Base-by-base conservation (phyloP, 2,888 invertebrate genomes). In the Drosophila pegasa region DNA sequence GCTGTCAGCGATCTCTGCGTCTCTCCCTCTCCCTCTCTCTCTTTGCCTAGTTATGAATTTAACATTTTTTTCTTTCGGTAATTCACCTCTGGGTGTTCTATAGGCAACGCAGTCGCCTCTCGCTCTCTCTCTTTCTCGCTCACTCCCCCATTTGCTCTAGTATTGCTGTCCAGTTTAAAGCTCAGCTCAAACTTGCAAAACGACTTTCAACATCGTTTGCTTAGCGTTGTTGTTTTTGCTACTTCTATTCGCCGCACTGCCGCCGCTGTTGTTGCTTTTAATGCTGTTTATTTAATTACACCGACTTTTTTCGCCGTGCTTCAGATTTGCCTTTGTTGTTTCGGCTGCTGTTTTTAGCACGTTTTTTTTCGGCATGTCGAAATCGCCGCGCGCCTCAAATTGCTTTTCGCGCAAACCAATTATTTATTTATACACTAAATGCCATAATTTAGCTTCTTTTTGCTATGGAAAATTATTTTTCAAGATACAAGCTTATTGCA, bases 181-280 rank as follows among this genome's bases (percentile, higher is more conserved):
- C 66, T 67, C 8, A 58, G 71, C 65, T 80, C 64, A 78, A 90
- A 91, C 90, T 88, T 80, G 90, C 88, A 84, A 91, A 91, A 90
- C 90, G 90, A 90, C 90, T 90, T 90, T 90, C 91, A 89, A 90
- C 90, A 91, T 89, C 79, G 71, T 79, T 81, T 52, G 60, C 76
- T 48, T 35, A 20, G 2, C 54, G 40, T 62, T 64, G 52, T 82
- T 71, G 51, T 48, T 57, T 60, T 57, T 63, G 31, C 55, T 50
- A 16, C 45, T 64, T 37, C 56, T 57, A 29, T 66, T 63, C 37
- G 27, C 54, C 48, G 47, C 59, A 63, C 31, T 57, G 57, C 51
- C 51, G 45, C 29, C 51, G 20, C 51, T 47, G 43, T 51, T 56
- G 41, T 62, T 51, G 37, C 37, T 74, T 51, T 52, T 64, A 38